Evolutionary conservation across 1,140 invertebrate species (phyloP).

Genomic region (Drosophila pandora): DNA sequence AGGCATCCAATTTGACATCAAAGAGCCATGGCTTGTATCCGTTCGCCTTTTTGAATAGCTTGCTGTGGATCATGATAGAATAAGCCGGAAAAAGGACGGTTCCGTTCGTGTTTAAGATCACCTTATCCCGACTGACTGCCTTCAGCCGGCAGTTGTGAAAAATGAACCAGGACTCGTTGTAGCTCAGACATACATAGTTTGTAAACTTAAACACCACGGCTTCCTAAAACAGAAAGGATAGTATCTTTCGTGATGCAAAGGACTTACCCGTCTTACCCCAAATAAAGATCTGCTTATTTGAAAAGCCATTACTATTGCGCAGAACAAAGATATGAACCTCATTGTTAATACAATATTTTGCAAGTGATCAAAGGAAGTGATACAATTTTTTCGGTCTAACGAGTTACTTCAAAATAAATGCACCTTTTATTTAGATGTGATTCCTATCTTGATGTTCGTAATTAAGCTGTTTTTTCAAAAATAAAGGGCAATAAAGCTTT

Average conservation of each 20-base stretch:
- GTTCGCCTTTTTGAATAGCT: conserved; percentile 23
- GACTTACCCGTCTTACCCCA: no score
- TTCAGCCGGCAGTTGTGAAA: conserved; percentile 24
- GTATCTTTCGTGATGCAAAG: no score
- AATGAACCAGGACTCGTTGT: conserved; percentile 25
- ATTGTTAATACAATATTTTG: no score
- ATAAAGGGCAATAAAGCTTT: no score
- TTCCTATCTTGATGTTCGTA: no score
- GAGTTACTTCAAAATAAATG: no score
- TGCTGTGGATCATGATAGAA: background rate
- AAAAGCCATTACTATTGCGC: no score
- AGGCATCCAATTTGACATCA: conserved; percentile 6
- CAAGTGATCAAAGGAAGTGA: no score
- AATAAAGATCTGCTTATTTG: no score
- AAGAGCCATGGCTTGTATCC: conserved; percentile 30
- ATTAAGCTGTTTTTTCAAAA: background rate
- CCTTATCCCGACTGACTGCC: conserved; percentile 9
- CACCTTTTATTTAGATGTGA: no score
- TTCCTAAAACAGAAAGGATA: background rate
- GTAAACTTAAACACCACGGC: conserved; percentile 24
- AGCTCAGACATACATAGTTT: conserved; percentile 11
- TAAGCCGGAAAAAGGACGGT: background rate
- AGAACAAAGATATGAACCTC: no score
- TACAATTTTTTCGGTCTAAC: no score
- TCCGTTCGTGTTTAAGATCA: conserved; percentile 7